phyloP scores from a whole-genome alignment of 2,797 vertebrate species.

The Triplophysa bombifrons region DNA sequence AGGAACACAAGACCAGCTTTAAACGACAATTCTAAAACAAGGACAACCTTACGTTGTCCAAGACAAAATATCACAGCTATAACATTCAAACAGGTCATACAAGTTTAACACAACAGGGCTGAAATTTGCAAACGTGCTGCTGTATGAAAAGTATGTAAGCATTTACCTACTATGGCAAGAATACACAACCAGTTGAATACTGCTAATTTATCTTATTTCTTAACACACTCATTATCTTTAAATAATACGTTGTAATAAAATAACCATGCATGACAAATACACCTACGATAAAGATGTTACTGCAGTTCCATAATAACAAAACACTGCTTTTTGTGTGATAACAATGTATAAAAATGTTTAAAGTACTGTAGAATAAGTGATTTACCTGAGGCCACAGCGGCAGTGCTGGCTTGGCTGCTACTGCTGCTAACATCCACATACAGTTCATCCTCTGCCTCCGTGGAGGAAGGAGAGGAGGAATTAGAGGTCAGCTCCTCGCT shows the following conservation, averaged over 20 bases:
- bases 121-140: no score
- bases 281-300: not conserved
- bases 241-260: not conserved
- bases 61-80: not conserved
- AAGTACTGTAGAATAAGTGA: not conserved
- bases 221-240: not conserved
- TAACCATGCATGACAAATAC: not conserved
- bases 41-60: not conserved
- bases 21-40: not conserved
- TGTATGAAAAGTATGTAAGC: not conserved
- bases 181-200: not conserved
- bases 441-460: conserved; percentile 93
- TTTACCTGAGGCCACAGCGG: conserved; percentile 89
- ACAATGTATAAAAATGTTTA: not conserved
- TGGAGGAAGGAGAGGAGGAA: conserved; percentile 91
- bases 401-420: conserved; percentile 89
- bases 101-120: no score
- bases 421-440: conserved; percentile 92
- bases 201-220: not conserved
- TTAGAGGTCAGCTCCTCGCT: conserved; percentile 92
- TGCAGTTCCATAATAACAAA: not conserved
- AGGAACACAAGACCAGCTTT: not conserved
- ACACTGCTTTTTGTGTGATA: not conserved
- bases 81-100: not conserved
- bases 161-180: not conserved